phyloP scores from a whole-genome alignment of 1,140 invertebrate genomes.

The Aphelenchoides besseyi region DNA sequence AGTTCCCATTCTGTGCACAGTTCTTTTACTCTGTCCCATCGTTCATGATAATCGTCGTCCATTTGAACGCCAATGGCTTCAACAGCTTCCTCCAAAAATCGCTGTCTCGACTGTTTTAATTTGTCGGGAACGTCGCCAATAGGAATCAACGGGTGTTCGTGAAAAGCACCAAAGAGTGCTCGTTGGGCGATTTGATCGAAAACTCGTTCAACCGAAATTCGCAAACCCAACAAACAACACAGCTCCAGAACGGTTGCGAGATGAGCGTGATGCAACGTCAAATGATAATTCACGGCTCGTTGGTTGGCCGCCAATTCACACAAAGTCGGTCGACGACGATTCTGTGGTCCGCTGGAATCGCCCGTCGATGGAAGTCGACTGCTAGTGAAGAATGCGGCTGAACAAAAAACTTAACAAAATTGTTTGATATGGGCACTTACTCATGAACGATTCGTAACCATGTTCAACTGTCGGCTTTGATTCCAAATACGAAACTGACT shows the following conservation, averaged over 20 bases:
- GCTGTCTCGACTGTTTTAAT: constrained; percentile 25
- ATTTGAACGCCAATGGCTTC: constrained; percentile 25
- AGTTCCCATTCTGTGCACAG: constrained; percentile 41
- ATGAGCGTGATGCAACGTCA: constrained; percentile 44
- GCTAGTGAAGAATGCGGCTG: neutral
- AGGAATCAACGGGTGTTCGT: constrained; percentile 44
- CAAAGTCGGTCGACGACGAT: constrained; percentile 7
- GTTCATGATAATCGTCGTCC: constrained; percentile 29
- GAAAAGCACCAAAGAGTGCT: constrained; percentile 40
- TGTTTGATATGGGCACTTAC: neutral
- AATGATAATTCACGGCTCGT: constrained; percentile 46
- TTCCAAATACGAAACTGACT: constrained; percentile 8
- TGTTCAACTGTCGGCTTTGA: neutral
- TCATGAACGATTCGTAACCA: constrained; percentile 11
- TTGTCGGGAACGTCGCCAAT: constrained; percentile 38
- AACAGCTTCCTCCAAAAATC: constrained; percentile 40
- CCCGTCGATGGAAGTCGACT: neutral
- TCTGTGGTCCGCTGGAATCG: neutral
- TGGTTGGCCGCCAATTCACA: constrained; percentile 31
- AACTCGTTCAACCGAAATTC: constrained; percentile 8
- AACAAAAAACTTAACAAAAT: constrained; percentile 14
- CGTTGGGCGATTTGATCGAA: constrained; percentile 39
- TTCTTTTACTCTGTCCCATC: constrained; percentile 31
- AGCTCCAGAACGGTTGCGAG: constrained; percentile 30
- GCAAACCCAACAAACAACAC: constrained; percentile 10